phyloP scores from a whole-genome alignment of 2,113 vertebrate genomes.

The Triplophysa tibetana region DNA sequence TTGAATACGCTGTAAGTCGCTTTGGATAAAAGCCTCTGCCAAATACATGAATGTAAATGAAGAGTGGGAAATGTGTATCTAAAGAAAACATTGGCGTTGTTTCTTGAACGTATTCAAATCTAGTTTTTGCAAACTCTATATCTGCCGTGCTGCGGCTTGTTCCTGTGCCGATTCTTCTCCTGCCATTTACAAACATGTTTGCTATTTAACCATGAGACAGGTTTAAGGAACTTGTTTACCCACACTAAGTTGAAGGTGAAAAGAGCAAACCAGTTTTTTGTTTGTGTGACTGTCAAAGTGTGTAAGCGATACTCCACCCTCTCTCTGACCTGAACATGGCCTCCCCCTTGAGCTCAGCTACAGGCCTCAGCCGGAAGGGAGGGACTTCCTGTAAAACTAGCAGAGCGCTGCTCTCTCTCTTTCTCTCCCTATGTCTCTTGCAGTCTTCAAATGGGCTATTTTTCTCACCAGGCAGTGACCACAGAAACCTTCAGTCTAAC shows the following conservation, averaged over 20 bases:
- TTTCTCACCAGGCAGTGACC: conserved; percentile 17
- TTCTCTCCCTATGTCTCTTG: conserved; percentile 5
- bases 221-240: conserved; percentile 41
- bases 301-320: conserved; percentile 61
- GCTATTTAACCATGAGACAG: conserved; percentile 38
- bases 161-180: not conserved
- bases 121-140: not conserved
- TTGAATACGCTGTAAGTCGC: too few species aligned
- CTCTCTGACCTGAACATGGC: conserved; percentile 68
- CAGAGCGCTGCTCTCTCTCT: conserved; percentile 25
- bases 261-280: conserved; percentile 53
- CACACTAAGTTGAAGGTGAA: not conserved
- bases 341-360: conserved; percentile 54
- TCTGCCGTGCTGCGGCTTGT: not conserved
- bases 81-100: not conserved
- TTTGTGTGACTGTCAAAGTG: conserved; percentile 54
- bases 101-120: not conserved
- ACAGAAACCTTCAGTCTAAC: conserved; percentile 17
- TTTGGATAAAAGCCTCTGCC: too few species aligned
- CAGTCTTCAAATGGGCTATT: not conserved
- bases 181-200: not conserved
- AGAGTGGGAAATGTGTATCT: not conserved
- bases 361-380: conserved; percentile 62
- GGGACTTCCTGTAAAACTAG: conserved; percentile 63
- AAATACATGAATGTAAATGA: too few species aligned